Percentiles rank a stretch among this genome's conserved stretches.
These are phyloP conservation scores for Azorinus chamasolen DNA, from an alignment of 2,888 invertebrate species.

Conservation along the genomic window DNA sequence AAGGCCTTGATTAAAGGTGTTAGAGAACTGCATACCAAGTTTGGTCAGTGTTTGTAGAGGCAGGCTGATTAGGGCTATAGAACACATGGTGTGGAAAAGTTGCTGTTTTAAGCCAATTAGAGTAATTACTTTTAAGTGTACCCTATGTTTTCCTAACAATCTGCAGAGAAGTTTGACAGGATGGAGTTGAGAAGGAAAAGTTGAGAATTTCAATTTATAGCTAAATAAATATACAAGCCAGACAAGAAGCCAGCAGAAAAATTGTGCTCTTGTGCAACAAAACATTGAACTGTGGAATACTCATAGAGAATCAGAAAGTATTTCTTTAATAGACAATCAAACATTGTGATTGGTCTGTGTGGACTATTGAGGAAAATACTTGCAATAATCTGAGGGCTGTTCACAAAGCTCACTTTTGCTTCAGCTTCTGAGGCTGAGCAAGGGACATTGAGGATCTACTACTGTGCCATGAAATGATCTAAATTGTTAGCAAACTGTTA, in stretches of 20 bases:
- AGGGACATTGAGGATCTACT: too few relatives aligned
- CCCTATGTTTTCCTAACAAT: constrained; percentile 34
- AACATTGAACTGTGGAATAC: background rate
- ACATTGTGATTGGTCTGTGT: too few relatives aligned
- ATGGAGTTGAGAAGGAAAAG: constrained; percentile 56
- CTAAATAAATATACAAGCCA: constrained; percentile 39
- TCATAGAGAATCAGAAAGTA: too few relatives aligned
- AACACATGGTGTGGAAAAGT: constrained; percentile 8
- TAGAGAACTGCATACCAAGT: constrained; percentile 24
- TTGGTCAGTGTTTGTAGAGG: constrained; percentile 53
- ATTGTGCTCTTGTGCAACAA: constrained; percentile 17
- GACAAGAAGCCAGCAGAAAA: constrained; percentile 21
- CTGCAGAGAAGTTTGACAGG: constrained; percentile 26
- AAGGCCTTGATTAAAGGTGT: constrained; percentile 44
- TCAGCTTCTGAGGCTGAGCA: too few relatives aligned
- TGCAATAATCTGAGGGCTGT: too few relatives aligned
- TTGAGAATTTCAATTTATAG: constrained; percentile 48
- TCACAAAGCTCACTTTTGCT: too few relatives aligned
- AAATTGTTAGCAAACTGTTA: too few relatives aligned
- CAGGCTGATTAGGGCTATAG: background rate
- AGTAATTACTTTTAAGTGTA: constrained; percentile 29
- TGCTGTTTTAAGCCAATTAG: constrained; percentile 48
- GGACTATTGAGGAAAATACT: too few relatives aligned
- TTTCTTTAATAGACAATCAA: too few relatives aligned
- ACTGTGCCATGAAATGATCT: too few relatives aligned